phyloP scores from a whole-genome alignment of 2,797 vertebrate species.

The Botia kubotai region DNA sequence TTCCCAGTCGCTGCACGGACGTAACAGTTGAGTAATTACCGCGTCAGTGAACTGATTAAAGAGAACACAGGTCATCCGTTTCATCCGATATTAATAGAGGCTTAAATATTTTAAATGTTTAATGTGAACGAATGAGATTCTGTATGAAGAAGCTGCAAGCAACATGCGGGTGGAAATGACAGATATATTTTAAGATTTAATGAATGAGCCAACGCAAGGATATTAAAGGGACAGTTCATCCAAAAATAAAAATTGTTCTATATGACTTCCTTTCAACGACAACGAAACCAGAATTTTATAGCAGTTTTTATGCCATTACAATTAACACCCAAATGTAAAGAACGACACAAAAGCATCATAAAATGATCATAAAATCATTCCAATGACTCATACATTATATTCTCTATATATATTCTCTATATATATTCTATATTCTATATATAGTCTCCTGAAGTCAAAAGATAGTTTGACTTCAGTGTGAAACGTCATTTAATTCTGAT shows the following conservation, averaged over 20 bases:
- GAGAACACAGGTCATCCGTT: conserved; percentile 42
- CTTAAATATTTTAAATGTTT: conserved; percentile 51
- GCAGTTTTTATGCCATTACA: not conserved
- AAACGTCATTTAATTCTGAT: too few relatives aligned
- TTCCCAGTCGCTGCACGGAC: conserved; percentile 11
- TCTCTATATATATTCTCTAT: too few relatives aligned
- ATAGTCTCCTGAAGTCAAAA: too few relatives aligned
- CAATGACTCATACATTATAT: not conserved
- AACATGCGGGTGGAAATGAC: not conserved
- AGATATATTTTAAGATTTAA: not conserved
- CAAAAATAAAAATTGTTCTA: not conserved
- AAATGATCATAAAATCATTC: not conserved
- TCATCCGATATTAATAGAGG: conserved; percentile 44
- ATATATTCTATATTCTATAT: too few relatives aligned
- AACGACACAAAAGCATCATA: not conserved
- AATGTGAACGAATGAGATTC: conserved; percentile 28
- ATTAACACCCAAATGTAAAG: not conserved
- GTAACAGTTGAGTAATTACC: conserved; percentile 23
- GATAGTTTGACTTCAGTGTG: too few relatives aligned
- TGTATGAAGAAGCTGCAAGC: conserved; percentile 1
- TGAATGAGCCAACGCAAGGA: not conserved
- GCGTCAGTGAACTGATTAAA: conserved; percentile 36
- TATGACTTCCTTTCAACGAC: not conserved
- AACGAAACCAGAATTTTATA: too few relatives aligned
- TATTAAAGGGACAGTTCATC: not conserved